These are phyloP conservation scores for Bombus haemorrhoidalis DNA, from an alignment of 1,140 invertebrate species.

Conservation along the genomic window DNA sequence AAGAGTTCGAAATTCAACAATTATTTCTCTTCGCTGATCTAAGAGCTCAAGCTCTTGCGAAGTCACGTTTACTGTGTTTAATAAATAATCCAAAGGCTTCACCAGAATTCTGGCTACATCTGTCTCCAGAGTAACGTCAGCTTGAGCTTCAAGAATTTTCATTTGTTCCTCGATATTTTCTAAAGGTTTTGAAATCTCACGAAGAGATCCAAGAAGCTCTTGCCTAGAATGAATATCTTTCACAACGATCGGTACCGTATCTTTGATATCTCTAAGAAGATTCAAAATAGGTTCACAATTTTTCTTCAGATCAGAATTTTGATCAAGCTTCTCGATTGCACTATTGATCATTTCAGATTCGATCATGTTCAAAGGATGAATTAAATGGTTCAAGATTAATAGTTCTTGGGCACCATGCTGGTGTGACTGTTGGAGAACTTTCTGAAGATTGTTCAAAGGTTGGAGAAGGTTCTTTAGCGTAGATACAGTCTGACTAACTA, in stretches of 20 bases:
- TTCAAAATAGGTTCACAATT: constrained; percentile 58
- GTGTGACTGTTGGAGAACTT: constrained; percentile 61
- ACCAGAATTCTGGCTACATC: constrained; percentile 70
- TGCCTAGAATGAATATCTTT: constrained; percentile 64
- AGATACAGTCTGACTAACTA: background rate
- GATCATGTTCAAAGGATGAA: constrained; percentile 63
- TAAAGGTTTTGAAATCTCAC: constrained; percentile 69
- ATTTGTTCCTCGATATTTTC: constrained; percentile 69
- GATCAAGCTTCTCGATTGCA: constrained; percentile 43
- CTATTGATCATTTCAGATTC: constrained; percentile 62
- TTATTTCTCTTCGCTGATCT: constrained; percentile 49
- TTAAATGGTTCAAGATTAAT: constrained; percentile 67
- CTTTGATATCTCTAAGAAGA: constrained; percentile 64
- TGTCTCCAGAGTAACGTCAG: constrained; percentile 67
- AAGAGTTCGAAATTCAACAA: constrained; percentile 61
- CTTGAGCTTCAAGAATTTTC: constrained; percentile 56
- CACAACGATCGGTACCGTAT: constrained; percentile 61
- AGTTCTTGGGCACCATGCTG: constrained; percentile 67
- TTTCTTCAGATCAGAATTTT: background rate
- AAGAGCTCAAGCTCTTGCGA: constrained; percentile 36
- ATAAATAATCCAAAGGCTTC: constrained; percentile 59
- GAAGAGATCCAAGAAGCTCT: constrained; percentile 64
- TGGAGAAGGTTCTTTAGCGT: constrained; percentile 61
- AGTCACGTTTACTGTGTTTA: constrained; percentile 27
- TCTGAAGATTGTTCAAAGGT: constrained; percentile 65